Conservation (phyloP, 1,140 invertebrate genomes). For the Trinorchestia longiramus region DNA sequence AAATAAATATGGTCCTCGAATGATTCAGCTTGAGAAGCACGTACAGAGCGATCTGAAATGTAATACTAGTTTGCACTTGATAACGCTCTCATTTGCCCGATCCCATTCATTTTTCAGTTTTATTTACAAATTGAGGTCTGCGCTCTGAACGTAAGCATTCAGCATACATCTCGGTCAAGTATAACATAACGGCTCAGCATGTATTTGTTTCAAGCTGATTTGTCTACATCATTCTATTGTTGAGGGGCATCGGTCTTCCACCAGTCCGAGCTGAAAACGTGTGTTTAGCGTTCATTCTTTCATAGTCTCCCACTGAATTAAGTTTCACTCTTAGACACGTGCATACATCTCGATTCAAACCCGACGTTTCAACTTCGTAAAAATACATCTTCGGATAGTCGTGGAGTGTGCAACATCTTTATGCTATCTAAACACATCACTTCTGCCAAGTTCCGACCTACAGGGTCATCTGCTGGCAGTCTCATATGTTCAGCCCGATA, state of each 20-base stretch:
- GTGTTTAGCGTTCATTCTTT: background rate
- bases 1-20: background rate
- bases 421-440: background rate
- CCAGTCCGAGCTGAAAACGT: background rate
- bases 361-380: background rate
- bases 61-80: too few species aligned
- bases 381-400: background rate
- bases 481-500: conserved; percentile 9
- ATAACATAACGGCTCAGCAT: background rate
- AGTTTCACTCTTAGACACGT: background rate
- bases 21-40: too few species aligned
- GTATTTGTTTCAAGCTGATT: background rate
- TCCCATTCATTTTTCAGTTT: background rate
- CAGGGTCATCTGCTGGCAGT: background rate
- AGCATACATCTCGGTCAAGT: background rate
- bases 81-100: background rate
- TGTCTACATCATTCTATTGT: background rate
- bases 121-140: background rate
- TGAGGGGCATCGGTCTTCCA: background rate
- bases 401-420: background rate
- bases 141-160: too few species aligned
- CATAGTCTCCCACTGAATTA: background rate
- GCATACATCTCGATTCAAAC: background rate
- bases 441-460: background rate
- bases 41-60: too few species aligned